Percentiles rank a stretch among this genome's conserved stretches.
Conservation (phyloP, 2,113 vertebrate genomes). For the Dasyurus viverrinus region DNA sequence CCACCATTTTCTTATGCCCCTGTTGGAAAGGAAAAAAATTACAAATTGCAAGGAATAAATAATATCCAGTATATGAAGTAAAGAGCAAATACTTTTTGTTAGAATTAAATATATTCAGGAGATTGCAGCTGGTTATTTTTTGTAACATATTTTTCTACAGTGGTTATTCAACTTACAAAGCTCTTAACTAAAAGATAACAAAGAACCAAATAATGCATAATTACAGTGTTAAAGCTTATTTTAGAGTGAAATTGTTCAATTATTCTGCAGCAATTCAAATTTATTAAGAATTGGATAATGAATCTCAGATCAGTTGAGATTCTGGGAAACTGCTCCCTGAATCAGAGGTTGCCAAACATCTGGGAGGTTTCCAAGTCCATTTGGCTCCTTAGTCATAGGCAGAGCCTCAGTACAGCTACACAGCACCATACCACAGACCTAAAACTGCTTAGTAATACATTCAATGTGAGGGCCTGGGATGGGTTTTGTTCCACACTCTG, state of each 20-base stretch:
- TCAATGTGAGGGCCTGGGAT: too few species aligned
- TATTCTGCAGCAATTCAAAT: conserved; percentile 22
- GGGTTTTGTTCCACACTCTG: background rate
- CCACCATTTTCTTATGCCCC: conserved; percentile 98
- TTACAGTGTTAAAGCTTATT: conserved; percentile 10
- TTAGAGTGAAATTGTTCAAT: conserved; percentile 19
- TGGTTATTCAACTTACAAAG: conserved; percentile 15
- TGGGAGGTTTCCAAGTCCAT: background rate
- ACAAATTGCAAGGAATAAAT: background rate
- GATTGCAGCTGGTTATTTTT: background rate
- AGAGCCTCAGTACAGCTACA: too few species aligned
- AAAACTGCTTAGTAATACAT: background rate
- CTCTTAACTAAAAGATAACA: conserved; percentile 47
- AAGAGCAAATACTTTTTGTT: background rate
- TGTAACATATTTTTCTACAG: background rate
- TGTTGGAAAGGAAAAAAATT: conserved; percentile 79
- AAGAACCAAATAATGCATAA: background rate
- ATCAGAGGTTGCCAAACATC: background rate
- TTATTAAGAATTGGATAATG: background rate
- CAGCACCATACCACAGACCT: background rate
- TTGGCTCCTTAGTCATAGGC: background rate
- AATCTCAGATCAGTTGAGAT: background rate
- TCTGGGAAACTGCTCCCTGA: background rate
- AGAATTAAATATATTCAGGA: conserved; percentile 6
- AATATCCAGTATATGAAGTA: background rate